Evolutionary conservation across 2,113 vertebrate genomes (phyloP).

Genomic region (Myotis davidii): DNA sequence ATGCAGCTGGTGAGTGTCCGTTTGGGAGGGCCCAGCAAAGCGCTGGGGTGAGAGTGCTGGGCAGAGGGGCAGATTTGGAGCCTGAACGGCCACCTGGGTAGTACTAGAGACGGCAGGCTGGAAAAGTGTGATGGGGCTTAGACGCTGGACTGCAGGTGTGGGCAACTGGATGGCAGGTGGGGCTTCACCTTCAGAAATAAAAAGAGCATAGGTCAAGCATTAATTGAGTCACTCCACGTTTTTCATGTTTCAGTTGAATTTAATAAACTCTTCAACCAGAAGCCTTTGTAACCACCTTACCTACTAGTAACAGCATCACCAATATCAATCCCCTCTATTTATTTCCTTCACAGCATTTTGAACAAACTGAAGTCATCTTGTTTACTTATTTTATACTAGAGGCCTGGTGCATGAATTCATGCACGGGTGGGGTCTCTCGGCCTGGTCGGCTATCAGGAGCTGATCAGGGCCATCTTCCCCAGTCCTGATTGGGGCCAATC

Average conservation of each 20-base stretch:
- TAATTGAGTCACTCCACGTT: not conserved
- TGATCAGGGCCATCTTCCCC: no score
- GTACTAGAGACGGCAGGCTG: slow-evolving; percentile 81
- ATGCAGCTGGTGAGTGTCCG: slow-evolving; percentile 69
- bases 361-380: not conserved
- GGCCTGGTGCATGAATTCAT: no score
- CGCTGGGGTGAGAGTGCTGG: slow-evolving; percentile 75
- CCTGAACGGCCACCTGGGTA: slow-evolving; percentile 76
- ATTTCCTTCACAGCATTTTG: not conserved
- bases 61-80: slow-evolving; percentile 72
- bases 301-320: not conserved
- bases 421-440: no score
- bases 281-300: not conserved
- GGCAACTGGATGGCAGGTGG: slow-evolving; percentile 76
- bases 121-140: slow-evolving; percentile 83
- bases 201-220: slow-evolving; percentile 58
- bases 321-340: not conserved
- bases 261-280: not conserved
- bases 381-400: not conserved
- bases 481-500: no score
- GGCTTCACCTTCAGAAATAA: slow-evolving; percentile 82
- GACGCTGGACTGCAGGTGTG: slow-evolving; percentile 76
- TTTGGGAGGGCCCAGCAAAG: slow-evolving; percentile 77
- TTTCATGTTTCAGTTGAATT: not conserved
- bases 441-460: no score